phyloP scores from a whole-genome alignment of 92 coral and sea anemone genomes.

The Zoanthus sociatus region DNA sequence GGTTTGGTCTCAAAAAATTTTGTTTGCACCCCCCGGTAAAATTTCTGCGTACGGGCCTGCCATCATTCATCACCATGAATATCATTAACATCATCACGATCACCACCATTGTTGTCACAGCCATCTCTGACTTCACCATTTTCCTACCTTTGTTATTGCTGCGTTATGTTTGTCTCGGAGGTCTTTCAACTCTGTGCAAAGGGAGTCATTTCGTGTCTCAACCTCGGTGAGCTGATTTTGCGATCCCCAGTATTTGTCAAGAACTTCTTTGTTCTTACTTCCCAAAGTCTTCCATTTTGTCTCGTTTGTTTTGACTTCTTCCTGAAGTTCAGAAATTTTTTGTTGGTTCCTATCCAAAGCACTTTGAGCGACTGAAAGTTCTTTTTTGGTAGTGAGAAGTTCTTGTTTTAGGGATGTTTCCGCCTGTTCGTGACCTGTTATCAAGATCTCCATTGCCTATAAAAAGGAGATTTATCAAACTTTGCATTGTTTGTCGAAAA shows the following conservation, averaged over 20 bases:
- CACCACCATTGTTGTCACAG: neutral
- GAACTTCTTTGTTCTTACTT: slow-evolving; percentile 73
- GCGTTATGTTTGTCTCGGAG: slow-evolving; percentile 57
- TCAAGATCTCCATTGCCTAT: slow-evolving; percentile 66
- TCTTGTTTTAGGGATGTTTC: slow-evolving; percentile 74
- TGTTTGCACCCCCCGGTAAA: too few relatives aligned
- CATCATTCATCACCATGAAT: neutral
- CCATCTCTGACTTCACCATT: neutral
- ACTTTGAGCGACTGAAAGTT: slow-evolving; percentile 72
- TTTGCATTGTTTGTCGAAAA: neutral
- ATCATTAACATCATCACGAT: neutral
- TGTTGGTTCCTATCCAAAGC: slow-evolving; percentile 77
- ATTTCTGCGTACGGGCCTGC: neutral
- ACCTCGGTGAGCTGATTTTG: slow-evolving; percentile 77
- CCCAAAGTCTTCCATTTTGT: slow-evolving; percentile 68
- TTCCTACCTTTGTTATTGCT: slow-evolving; percentile 39
- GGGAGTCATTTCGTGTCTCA: slow-evolving; percentile 66
- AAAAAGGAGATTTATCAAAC: neutral
- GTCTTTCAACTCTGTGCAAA: slow-evolving; percentile 70
- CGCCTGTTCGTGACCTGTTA: slow-evolving; percentile 72
- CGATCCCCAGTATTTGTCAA: slow-evolving; percentile 79
- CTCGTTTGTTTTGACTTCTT: slow-evolving; percentile 64
- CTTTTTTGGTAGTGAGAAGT: slow-evolving; percentile 68
- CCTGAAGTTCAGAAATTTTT: slow-evolving; percentile 72
- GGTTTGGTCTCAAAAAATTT: too few relatives aligned